Evolutionary conservation across 2,797 vertebrate species (phyloP), one percentile per base, ranked within the genome.

Genomic region (Phoxinus dragarum): DNA sequence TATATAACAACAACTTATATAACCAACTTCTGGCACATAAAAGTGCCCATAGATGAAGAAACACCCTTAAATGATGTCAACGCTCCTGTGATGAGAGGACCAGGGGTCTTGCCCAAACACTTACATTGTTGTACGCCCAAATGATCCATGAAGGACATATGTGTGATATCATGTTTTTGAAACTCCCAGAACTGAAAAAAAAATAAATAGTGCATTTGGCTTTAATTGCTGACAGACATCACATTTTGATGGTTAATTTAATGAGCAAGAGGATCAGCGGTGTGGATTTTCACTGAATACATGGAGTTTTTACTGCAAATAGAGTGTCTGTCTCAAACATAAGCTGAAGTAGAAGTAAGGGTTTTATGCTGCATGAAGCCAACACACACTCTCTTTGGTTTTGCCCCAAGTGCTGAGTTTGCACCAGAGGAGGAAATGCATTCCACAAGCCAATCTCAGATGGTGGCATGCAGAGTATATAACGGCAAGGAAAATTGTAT

Each of bases 301-400:
- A 52, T 61, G n/a, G n/a, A 61, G 23, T 56, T 59, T 74, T 23
- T 34, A 56, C 27, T 27, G 67, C 34, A 76, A 86, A 87, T 75
- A 86, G 82, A 85, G 69, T 10, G 76, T 80, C 27, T 38, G 40
- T 81, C 78, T 79, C 81, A 86, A 91, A 87, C 86, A 86, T 88
- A 84, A 72, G 78, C 67, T 81, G 75, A 85, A 83, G 59, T n/a
- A 27, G 86, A 23, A 54, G 31, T 84, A 74, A 81, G 83, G 52
- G 71, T 72, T 40, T 44, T 68, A 71, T 84, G 66, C n/a, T 27
- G 38, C 23, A 3, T 4, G 19, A 54, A 72, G 82, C 84, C 81
- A 86, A 80, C 44, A 78, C 86, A 84, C 83, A 77, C 66, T 67
- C 81, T 79, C 80, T 17, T 38, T 61, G 52, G 68, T 42, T 68